phyloP scores from a whole-genome alignment of 92 coral and sea anemone species.

The Zoanthus gigantus region DNA sequence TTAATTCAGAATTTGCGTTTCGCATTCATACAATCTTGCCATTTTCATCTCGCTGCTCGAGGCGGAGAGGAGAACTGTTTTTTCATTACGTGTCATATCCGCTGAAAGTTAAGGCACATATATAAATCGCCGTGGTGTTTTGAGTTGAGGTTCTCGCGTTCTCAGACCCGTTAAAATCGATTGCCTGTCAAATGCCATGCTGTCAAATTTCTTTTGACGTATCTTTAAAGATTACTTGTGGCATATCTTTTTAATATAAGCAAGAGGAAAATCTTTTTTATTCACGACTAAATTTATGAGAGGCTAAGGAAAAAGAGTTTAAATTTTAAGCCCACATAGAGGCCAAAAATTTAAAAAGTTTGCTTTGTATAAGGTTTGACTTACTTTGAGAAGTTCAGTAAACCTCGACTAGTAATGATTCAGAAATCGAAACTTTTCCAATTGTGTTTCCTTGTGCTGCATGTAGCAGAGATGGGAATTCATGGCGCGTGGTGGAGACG shows the following conservation, averaged over 20 bases:
- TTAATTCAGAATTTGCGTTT: background rate
- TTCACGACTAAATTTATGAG: conserved; percentile 19
- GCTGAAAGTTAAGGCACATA: background rate
- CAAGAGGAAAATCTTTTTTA: background rate
- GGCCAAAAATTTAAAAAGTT: background rate
- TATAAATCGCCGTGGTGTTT: background rate
- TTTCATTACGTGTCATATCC: background rate
- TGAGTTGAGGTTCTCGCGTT: background rate
- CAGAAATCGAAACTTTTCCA: background rate
- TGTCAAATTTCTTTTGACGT: background rate
- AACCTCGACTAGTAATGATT: background rate
- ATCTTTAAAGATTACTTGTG: background rate
- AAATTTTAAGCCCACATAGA: background rate
- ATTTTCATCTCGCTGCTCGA: background rate
- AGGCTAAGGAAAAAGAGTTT: background rate
- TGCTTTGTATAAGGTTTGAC: background rate
- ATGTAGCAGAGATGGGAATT: background rate
- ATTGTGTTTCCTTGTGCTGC: background rate
- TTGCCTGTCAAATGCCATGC: background rate
- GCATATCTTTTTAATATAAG: background rate
- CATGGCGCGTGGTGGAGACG: conserved; percentile 37
- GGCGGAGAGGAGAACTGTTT: background rate
- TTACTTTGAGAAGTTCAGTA: background rate
- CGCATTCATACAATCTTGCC: background rate
- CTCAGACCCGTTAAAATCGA: background rate